These are phyloP conservation scores for Drosophila falleni DNA, from an alignment of 2,888 invertebrate species.

Conservation along the genomic window DNA sequence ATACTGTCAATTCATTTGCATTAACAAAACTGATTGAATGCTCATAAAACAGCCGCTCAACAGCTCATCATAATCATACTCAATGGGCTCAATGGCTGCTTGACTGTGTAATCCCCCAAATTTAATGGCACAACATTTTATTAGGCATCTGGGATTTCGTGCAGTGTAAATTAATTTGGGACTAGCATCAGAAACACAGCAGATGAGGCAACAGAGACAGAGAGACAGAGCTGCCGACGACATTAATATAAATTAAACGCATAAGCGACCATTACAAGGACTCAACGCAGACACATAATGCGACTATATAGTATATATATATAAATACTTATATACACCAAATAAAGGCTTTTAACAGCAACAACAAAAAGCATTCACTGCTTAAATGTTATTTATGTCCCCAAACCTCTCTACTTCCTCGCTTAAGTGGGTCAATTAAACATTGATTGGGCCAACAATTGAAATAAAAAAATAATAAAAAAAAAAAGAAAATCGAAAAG, in stretches of 20 bases:
- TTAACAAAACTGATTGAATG: constrained; percentile 69
- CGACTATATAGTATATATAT: constrained; percentile 13
- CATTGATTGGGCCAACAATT: constrained; percentile 71
- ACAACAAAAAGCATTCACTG: constrained; percentile 41
- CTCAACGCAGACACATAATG: constrained; percentile 22
- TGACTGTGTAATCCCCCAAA: constrained; percentile 24
- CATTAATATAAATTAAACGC: constrained; percentile 80
- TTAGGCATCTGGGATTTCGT: constrained; percentile 65
- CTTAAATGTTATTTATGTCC: constrained; percentile 78
- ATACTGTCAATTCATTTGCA: constrained; percentile 68
- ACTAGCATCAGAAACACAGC: constrained; percentile 11
- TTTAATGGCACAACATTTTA: constrained; percentile 61
- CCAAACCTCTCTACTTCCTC: constrained; percentile 5
- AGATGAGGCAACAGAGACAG: neutral
- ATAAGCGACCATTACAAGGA: constrained; percentile 56
- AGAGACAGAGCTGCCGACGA: constrained; percentile 38
- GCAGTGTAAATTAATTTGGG: constrained; percentile 73
- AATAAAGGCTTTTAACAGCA: constrained; percentile 71
- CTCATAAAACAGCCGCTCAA: constrained; percentile 39
- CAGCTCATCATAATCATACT: constrained; percentile 44
- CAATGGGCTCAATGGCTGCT: constrained; percentile 26
- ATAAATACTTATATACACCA: neutral
- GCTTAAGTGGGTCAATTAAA: constrained; percentile 79
- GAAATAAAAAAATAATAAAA: constrained; percentile 30
- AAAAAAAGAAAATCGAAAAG: constrained; percentile 21